These are phyloP conservation scores for Labeo catla DNA, from an alignment of 2,113 vertebrate genomes.

Conservation along the genomic window DNA sequence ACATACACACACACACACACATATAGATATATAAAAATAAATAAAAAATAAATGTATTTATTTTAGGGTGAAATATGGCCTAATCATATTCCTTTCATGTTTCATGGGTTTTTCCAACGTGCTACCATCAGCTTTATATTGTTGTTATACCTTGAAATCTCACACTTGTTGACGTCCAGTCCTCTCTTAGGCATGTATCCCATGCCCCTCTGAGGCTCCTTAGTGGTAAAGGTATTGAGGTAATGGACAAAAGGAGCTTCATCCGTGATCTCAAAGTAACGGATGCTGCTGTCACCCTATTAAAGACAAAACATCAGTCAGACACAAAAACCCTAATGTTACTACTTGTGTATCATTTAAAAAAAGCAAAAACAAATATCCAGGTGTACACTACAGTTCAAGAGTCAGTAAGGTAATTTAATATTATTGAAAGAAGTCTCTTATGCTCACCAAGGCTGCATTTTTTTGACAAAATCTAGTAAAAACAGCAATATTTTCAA, in stretches of 20 bases:
- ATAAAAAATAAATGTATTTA: neutral
- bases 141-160: conserved; percentile 86
- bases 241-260: conserved; percentile 95
- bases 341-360: neutral
- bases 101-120: neutral
- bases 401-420: neutral
- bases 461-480: too few species aligned
- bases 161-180: conserved; percentile 97
- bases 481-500: too few species aligned
- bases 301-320: conserved; percentile 2
- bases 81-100: neutral
- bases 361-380: neutral
- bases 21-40: too few species aligned
- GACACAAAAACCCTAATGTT: neutral
- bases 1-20: too few species aligned
- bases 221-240: conserved; percentile 93
- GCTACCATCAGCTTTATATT: neutral
- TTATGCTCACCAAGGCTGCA: too few species aligned
- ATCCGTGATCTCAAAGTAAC: conserved; percentile 97
- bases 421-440: neutral
- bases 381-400: neutral
- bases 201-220: conserved; percentile 98
- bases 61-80: neutral
- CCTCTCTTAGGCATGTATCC: conserved; percentile 98
- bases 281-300: conserved; percentile 98